These are phyloP conservation scores for Sceliomorpha sp. DNA, from an alignment of 2,888 invertebrate species.

Conservation along the genomic window DNA sequence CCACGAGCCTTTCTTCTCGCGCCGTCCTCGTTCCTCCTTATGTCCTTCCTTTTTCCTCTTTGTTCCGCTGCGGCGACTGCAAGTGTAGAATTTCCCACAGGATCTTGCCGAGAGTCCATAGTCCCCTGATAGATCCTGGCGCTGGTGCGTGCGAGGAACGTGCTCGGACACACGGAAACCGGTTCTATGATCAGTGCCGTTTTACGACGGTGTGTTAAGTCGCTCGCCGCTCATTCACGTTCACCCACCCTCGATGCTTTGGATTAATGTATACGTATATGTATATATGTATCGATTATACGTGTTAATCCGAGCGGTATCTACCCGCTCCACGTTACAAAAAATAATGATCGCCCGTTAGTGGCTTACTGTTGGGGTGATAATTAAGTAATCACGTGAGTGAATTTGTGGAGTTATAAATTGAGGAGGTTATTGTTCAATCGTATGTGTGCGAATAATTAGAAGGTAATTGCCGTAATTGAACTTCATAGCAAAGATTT, in stretches of 20 bases:
- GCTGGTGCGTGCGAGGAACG: conserved; percentile 69
- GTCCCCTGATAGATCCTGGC: conserved; percentile 73
- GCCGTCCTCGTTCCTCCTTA: conserved; percentile 27
- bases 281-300: conserved; percentile 23
- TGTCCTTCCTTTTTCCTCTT: conserved; percentile 11
- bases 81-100: conserved; percentile 40
- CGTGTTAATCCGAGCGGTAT: not conserved
- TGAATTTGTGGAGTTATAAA: too few relatives aligned
- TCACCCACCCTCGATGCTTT: conserved; percentile 28
- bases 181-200: conserved; percentile 53
- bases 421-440: too few relatives aligned
- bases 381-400: too few relatives aligned
- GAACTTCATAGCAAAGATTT: too few relatives aligned
- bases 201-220: conserved; percentile 9
- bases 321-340: too few relatives aligned
- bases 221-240: conserved; percentile 33
- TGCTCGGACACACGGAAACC: conserved; percentile 52
- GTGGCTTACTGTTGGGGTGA: too few relatives aligned
- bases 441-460: too few relatives aligned
- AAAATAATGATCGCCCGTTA: too few relatives aligned
- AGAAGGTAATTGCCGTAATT: too few relatives aligned
- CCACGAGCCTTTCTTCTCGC: conserved; percentile 32
- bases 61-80: conserved; percentile 42
- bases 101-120: conserved; percentile 53
- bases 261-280: conserved; percentile 22